Conservation (phyloP, 2,113 vertebrate species). For the Merops nubicus region DNA sequence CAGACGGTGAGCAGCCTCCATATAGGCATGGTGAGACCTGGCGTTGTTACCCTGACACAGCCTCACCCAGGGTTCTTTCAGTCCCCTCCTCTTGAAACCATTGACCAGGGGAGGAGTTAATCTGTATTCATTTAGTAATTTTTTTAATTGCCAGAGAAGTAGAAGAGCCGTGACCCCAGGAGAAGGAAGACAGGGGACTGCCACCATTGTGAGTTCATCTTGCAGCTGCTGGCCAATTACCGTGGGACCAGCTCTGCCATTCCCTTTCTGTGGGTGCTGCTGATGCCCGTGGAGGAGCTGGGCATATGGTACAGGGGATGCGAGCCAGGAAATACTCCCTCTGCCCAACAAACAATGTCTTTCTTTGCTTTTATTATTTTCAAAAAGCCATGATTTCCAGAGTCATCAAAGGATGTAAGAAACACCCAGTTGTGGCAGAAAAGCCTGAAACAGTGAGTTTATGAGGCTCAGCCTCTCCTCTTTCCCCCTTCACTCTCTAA, state of each 20-base stretch:
- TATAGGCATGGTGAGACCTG: neutral
- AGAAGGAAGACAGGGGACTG: neutral
- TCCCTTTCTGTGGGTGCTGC: neutral
- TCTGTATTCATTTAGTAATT: neutral
- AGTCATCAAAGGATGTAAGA: neutral
- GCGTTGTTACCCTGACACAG: neutral
- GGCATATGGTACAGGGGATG: rapidly evolving
- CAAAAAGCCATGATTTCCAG: neutral
- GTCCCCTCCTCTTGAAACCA: neutral
- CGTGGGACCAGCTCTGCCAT: neutral
- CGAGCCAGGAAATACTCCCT: neutral
- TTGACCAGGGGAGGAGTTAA: neutral
- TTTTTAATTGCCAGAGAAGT: neutral
- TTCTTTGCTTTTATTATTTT: neutral
- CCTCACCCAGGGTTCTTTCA: neutral
- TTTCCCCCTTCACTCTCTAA: neutral
- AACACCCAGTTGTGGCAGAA: neutral
- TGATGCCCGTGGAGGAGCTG: neutral
- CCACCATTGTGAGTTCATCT: rapidly evolving
- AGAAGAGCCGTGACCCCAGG: neutral
- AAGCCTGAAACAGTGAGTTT: neutral
- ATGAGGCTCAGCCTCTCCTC: neutral
- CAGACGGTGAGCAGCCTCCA: neutral
- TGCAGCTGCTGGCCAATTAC: rapidly evolving
- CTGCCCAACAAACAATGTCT: neutral